Base-by-base conservation (phyloP, 2,888 invertebrate genomes). In the Agrotis exclamationis region DNA sequence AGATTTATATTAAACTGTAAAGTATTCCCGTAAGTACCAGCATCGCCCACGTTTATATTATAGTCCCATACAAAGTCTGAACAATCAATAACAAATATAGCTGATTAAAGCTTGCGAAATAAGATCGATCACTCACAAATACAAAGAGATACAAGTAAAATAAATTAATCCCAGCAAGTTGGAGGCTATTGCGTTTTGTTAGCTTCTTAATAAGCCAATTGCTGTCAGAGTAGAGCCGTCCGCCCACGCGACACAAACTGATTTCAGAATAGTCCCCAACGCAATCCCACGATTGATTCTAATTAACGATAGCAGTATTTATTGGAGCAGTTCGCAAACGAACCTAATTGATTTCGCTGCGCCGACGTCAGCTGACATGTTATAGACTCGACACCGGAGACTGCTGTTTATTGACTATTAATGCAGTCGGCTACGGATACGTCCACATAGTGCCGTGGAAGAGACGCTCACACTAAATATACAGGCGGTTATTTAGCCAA, bases 251-350 rank as follows among this genome's bases (percentile, higher is more conserved):
- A 68, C 86, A 87, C 87, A 87, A 89, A 92, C 92, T 92, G 92
- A 94, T 95, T 93, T 94, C 92, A 92, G 93, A 92, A 92, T 92
- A 91, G 92, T 91, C 91, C 91, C 89, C 87, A 87, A 91, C 91
- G 93, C 93, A 93, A 94, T 93, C 93, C 93, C 90, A 91, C 94
- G 94, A 95, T 95, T 95, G 96, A 96, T 96, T 95, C 95, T 95
- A 95, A 96, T 96, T 96, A 96, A 93, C 93, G 95, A 96, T 95
- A 96, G 90, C 92, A 92, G 91, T 96, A 96, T 96, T 96, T 95
- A 95, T 96, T 95, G 93, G 92, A 93, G 90, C 93, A 91, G 92
- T 91, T 94, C 90, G 93, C 95, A 93, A 95, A 95, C 93, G 93
- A 92, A 94, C 92, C 92, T 94, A 95, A 96, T 96, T 95, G 95